phyloP scores from a whole-genome alignment of 2,797 vertebrate species.

The Lepilemur ruficaudatus region DNA sequence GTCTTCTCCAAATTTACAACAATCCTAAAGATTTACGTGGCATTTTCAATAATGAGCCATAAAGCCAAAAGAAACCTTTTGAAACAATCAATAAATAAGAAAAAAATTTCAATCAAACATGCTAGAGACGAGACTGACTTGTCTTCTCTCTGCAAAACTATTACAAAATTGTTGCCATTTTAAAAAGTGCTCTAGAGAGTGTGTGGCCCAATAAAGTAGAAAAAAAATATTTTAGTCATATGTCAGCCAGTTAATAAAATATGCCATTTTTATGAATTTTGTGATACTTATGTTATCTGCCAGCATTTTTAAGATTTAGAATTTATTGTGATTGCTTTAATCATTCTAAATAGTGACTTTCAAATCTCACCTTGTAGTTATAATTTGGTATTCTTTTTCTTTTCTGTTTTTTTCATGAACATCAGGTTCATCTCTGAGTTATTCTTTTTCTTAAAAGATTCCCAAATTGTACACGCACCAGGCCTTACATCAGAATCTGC shows the following conservation, averaged over 20 bases:
- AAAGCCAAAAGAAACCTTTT: not conserved
- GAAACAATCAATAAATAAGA: not conserved
- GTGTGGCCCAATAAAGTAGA: not conserved
- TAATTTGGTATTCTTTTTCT: not conserved
- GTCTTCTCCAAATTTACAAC: not conserved
- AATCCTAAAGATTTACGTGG: not conserved
- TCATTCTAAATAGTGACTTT: conserved; percentile 14
- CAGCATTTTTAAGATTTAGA: conserved; percentile 32
- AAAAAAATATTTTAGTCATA: not conserved
- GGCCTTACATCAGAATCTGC: not conserved
- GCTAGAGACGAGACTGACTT: not conserved
- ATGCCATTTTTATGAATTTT: not conserved
- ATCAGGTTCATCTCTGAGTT: not conserved
- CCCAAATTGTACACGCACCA: not conserved
- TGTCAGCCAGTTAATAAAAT: not conserved
- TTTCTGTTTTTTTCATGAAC: not conserved
- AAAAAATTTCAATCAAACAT: not conserved
- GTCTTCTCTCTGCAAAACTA: not conserved
- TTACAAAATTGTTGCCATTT: not conserved
- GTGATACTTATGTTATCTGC: not conserved
- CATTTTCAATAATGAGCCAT: not conserved
- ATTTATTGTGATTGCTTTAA: not conserved
- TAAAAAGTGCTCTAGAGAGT: not conserved
- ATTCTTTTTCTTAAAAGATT: not conserved
- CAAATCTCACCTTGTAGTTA: conserved; percentile 13